Base-by-base conservation (phyloP, 2,113 vertebrate genomes). In the Phalacrocorax aristotelis region DNA sequence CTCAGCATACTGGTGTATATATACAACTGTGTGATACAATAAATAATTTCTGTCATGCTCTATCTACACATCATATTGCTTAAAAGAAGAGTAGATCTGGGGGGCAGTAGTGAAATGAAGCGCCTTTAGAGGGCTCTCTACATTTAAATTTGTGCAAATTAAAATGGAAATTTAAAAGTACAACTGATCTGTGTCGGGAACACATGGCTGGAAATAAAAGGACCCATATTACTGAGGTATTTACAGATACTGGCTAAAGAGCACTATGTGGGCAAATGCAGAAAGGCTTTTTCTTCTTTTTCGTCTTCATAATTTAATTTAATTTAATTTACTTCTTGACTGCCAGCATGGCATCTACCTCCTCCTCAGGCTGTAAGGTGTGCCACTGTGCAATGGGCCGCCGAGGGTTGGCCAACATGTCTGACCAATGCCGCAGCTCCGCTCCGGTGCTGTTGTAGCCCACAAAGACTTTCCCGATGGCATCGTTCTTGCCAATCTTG, bases 61-160 rank as follows among this genome's bases (percentile, higher is more conserved):
- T 99, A 99, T 99, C 99, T 99, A 99, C 99, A 99, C 99, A 99
- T 99, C 99, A 99, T 99, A 99, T 99, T 99, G 99, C 99, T 99
- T 99, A 99, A 99, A 99, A 99, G 99, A 99, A 99, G 99, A 99
- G 99, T 98, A 98, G 98, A 98, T 98, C 83, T 97, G 95, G 94
- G 97, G 98, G 98, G 97, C 97, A 98, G 96, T 98, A 97, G 96
- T 96, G 97, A 96, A 96, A 97, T 91, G 94, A 97, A 97, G 96
- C 42, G 97, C 96, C 97, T 94, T 95, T 92, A 94, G 95, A 97
- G 95, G 97, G 97, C 94, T 97, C 90, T 98, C 98, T 98, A 98
- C 97, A 87, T 98, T 98, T 98, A 98, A 97, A 98, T 95, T 88
- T 98, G 98, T 98, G 98, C 98, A 98, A 98, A 98, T 98, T 92